Base-by-base conservation (phyloP, 2,113 vertebrate genomes). In the Ceyx margarethae region DNA sequence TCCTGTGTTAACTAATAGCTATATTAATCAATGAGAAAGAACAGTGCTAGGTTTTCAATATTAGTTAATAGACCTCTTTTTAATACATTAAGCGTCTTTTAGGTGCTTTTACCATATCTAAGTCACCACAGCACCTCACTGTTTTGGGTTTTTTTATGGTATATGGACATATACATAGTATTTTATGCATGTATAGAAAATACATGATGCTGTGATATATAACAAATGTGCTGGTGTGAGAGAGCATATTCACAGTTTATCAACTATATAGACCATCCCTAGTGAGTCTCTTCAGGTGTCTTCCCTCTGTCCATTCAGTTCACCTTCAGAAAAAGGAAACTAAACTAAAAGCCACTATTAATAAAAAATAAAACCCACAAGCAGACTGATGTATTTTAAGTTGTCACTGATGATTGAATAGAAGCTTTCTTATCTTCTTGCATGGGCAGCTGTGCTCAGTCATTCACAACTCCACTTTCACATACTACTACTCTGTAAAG, bases 381-480 rank as follows among this genome's bases (percentile, higher is more conserved):
- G 14, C 57, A 87, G n/a, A 31, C 28, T 1, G 1, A 15, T 57
- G 10, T 37, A 33, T 67, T 67, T 61, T 73, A 35, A 78, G 83
- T 37, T 60, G 22, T 42, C 25, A 35, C 21, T 58, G 12, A 6
- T 29, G 5, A 20, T 3, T 51, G 13, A 79, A 57, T 15, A 67
- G 42, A 68, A 68, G 35, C 7, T 46, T 80, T 81, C 65, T 72
- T 65, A 57, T 76, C 76, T 46, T 15, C 56, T 89, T 74, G 29
- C 28, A 65, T 48, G 26, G 17, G 31, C 48, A 87, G 89, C 85
- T 92, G 90, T 50, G 69, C 58, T 92, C 83, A 89, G 93, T 89
- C 89, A 33, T 86, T 95, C 66, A 81, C 66, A 95, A 75, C 35
- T 68, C 56, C 6, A 6, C 40, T 93, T 85, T 90, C 79, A 87